Conservation (phyloP, 2,888 invertebrate species). For the Hermodice carunculata region DNA sequence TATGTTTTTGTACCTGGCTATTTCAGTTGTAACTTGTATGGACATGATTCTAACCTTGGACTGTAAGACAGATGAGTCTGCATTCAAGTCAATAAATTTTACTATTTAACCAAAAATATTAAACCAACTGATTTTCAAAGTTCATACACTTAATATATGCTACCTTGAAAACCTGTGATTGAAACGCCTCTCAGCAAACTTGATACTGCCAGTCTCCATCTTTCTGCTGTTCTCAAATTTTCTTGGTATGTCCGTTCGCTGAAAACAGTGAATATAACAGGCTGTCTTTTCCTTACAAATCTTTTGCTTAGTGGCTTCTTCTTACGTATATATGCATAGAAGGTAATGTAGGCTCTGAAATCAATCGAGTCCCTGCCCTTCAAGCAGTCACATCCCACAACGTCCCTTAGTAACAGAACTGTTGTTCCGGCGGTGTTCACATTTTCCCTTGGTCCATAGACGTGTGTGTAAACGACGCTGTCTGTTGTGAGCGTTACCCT, state of each 20-base stretch:
- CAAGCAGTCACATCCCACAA: conserved; percentile 60
- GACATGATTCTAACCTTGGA: background rate
- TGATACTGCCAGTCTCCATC: conserved; percentile 52
- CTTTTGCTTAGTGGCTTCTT: conserved; percentile 56
- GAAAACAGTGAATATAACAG: conserved; percentile 51
- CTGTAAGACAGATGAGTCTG: background rate
- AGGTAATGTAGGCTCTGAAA: conserved; percentile 49
- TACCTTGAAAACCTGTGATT: no score
- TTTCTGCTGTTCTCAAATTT: conserved; percentile 46
- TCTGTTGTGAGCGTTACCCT: conserved; percentile 5
- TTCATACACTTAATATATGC: no score
- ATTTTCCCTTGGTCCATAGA: background rate
- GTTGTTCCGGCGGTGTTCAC: background rate
- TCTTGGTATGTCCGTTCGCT: conserved; percentile 47
- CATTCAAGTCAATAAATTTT: no score
- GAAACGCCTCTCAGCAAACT: background rate
- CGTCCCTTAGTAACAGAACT: conserved; percentile 40
- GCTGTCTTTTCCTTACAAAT: conserved; percentile 47
- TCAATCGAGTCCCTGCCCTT: conserved; percentile 42
- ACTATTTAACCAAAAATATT: no score
- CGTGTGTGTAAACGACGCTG: conserved; percentile 8
- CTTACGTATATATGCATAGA: conserved; percentile 60
- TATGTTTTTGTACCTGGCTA: no score
- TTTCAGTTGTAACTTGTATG: no score
- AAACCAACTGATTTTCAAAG: no score